Base-by-base conservation (phyloP, 2,797 vertebrate species). In the Alectoris magna region DNA sequence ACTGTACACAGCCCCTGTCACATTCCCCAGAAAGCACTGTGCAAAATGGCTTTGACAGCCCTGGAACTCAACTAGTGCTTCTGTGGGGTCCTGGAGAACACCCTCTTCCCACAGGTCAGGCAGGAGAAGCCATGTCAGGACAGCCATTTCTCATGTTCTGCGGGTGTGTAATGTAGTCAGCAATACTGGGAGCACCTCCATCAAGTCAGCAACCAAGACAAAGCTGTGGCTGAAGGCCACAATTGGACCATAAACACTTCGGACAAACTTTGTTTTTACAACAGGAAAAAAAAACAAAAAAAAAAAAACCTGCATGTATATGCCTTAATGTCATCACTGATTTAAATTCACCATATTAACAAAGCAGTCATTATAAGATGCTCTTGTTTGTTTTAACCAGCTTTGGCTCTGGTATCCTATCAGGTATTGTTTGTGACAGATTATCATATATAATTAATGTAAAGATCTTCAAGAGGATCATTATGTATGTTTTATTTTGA, bases 361-460 rank as follows among this genome's bases (percentile, higher is more conserved):
- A 86, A 81, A 91, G 69, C 5, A 1, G 1, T 39, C 68, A 12
- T 22, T 74, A 34, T 22, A 82, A 89, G 48, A 69, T 2, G 1
- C 7, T 41, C 31, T 38, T 77, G 21, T 63, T 93, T 84, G 31
- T 55, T 89, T 87, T 75, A 72, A 81, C 60, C 3, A 55, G 51
- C 34, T 81, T 60, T 78, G 48, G 31, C 82, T 31, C 48, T 64
- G 36, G 15, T 68, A 90, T 27, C 2, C 0, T 46, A 89, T 75
- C 56, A 80, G 88, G 46, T 29, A 43, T 39, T 31, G n/a, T 72
- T 90, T 76, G 53, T n/a, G 76, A 34, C 56, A 84, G 48, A 87
- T 94, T 73, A 82, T 84, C 51, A 76, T 84, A 76, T 82, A 91
- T 88, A 94, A 93, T 92, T 86, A 84, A 90, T 53, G 68, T 75